These are phyloP conservation scores for Myiopsitta monachus DNA, from an alignment of 2,113 vertebrate species.

Conservation along the genomic window DNA sequence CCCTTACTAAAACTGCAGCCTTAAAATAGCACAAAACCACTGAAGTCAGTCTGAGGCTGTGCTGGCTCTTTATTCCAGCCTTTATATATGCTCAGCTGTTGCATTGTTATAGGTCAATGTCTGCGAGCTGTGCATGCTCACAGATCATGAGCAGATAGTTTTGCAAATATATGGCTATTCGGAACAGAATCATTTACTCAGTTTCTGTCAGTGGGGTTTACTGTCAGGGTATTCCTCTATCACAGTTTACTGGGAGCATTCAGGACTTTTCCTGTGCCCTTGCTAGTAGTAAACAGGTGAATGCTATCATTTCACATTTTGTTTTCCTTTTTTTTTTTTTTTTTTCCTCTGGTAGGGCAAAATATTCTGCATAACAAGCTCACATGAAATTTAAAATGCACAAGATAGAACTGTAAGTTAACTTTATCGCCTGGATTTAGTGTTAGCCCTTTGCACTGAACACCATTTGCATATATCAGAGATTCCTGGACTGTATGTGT, in stretches of 20 bases:
- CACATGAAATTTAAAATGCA: slow-evolving; percentile 41
- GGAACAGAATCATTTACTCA: background rate
- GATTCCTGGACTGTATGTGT: slow-evolving; percentile 9
- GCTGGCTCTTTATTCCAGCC: background rate
- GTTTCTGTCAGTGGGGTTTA: slow-evolving; percentile 7
- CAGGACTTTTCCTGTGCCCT: background rate
- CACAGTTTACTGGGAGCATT: background rate
- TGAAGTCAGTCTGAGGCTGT: background rate
- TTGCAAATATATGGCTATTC: slow-evolving; percentile 23
- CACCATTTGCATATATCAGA: slow-evolving; percentile 33
- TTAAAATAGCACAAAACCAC: background rate
- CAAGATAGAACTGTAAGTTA: slow-evolving; percentile 8
- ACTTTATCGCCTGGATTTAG: background rate
- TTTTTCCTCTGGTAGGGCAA: background rate
- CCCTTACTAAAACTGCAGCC: background rate
- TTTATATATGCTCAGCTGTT: background rate
- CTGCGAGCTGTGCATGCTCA: background rate
- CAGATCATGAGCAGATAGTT: background rate
- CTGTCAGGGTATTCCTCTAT: background rate
- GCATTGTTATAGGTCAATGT: background rate
- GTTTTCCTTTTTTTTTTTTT: background rate
- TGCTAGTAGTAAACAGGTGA: slow-evolving; percentile 1
- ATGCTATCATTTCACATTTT: background rate
- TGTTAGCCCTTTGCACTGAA: slow-evolving; percentile 8
- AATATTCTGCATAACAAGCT: background rate